These are phyloP conservation scores for Diadegma fenestrale DNA, from an alignment of 2,888 invertebrate genomes.

Conservation along the genomic window DNA sequence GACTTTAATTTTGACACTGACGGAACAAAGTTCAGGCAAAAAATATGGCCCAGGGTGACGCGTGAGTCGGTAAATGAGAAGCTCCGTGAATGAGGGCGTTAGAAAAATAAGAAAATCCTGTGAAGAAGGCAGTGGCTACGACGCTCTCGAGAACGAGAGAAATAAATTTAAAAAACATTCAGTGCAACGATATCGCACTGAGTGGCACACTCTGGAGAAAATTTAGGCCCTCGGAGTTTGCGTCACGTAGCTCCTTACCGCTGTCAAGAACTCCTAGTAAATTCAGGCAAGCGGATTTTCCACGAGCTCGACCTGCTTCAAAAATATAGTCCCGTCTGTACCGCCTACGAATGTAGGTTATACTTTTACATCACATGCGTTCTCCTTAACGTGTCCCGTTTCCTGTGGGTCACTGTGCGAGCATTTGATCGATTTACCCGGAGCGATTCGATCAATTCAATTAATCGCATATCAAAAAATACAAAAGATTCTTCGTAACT, in stretches of 20 bases:
- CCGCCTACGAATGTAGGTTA: constrained; percentile 56
- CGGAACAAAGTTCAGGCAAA: neutral
- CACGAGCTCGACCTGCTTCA: constrained; percentile 55
- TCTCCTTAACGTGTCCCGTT: constrained; percentile 16
- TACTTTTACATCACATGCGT: constrained; percentile 1
- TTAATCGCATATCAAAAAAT: neutral
- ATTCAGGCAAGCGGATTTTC: constrained; percentile 66
- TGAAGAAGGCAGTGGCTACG: constrained; percentile 14
- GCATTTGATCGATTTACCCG: neutral
- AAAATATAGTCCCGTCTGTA: constrained; percentile 22
- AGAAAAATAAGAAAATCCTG: constrained; percentile 23
- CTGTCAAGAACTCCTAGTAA: constrained; percentile 58
- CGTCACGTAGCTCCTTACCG: constrained; percentile 50
- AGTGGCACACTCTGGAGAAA: constrained; percentile 15
- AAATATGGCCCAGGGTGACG: neutral
- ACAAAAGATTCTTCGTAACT: neutral
- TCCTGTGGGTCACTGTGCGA: neutral
- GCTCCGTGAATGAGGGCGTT: neutral
- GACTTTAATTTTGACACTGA: neutral
- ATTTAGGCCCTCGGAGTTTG: constrained; percentile 38
- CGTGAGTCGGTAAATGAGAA: constrained; percentile 41
- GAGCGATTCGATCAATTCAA: neutral
- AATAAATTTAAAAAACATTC: constrained; percentile 25
- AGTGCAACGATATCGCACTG: constrained; percentile 35
- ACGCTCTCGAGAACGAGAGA: constrained; percentile 37